Percentiles rank a stretch among this genome's conserved stretches.
Evolutionary conservation across 2,113 vertebrate species (phyloP).

Genomic region (Nothocercus nigrocapillus): DNA sequence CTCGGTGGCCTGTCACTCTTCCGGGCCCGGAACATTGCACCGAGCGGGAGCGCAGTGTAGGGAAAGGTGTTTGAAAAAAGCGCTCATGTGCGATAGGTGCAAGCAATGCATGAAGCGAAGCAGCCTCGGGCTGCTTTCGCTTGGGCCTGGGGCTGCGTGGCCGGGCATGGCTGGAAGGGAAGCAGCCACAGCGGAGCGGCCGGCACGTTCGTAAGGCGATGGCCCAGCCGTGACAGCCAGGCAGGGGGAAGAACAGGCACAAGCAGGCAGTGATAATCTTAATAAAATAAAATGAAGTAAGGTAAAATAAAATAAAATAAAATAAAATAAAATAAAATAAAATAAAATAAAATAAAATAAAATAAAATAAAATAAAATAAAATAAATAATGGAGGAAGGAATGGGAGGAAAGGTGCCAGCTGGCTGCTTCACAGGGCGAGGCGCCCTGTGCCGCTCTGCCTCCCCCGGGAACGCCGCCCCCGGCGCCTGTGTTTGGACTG

Average conservation of each 20-base stretch:
- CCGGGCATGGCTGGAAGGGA: not conserved
- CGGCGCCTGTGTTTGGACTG: accelerated
- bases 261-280: not conserved
- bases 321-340: not conserved
- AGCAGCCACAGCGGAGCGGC: accelerated
- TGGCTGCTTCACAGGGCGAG: not conserved
- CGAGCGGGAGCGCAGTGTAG: accelerated
- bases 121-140: not conserved
- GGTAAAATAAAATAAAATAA: too few relatives aligned
- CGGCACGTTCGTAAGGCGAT: accelerated
- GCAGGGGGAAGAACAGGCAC: accelerated
- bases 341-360: too few relatives aligned
- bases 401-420: not conserved
- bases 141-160: not conserved
- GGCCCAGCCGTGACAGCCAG: not conserved
- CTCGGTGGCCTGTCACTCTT: not conserved
- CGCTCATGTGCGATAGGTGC: not conserved
- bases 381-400: not conserved
- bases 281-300: not conserved
- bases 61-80: not conserved
- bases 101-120: not conserved
- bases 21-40: accelerated
- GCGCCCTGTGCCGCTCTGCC: not conserved
- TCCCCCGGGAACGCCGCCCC: not conserved
- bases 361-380: not conserved